phyloP scores from a whole-genome alignment of 2,888 invertebrate genomes.

The Orthonevra nobilis region DNA sequence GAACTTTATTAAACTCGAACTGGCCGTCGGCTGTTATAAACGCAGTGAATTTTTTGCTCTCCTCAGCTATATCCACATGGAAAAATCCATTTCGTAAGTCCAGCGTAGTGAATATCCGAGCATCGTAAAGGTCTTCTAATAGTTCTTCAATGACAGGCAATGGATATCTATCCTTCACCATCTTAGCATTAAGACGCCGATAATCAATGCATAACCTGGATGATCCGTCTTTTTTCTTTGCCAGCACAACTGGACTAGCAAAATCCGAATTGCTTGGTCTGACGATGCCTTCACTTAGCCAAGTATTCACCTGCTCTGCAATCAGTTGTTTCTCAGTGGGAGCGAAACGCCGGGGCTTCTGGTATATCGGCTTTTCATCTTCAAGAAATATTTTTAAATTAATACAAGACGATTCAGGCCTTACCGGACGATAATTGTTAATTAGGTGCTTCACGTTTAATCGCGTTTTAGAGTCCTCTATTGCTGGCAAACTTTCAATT shows the following conservation, averaged over 20 bases:
- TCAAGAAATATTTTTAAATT: not conserved
- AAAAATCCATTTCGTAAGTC: conserved; percentile 41
- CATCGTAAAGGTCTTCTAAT: conserved; percentile 66
- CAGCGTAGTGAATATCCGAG: conserved; percentile 71
- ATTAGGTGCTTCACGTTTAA: not conserved
- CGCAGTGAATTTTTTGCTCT: conserved; percentile 73
- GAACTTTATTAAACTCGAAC: conserved; percentile 76
- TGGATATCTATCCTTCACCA: too few species aligned
- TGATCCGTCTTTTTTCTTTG: not conserved
- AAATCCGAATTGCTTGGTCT: not conserved
- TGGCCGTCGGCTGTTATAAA: conserved; percentile 77
- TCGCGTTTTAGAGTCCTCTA: not conserved
- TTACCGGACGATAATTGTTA: conserved; percentile 1
- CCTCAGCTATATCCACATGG: not conserved
- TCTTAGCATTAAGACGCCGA: too few species aligned
- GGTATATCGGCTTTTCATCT: not conserved
- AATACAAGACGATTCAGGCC: too few species aligned
- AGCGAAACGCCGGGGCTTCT: conserved; percentile 1
- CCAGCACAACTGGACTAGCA: too few species aligned
- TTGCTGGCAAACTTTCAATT: not conserved
- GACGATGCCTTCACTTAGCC: not conserved
- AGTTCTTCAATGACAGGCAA: conserved; percentile 33
- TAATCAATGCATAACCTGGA: conserved; percentile 45
- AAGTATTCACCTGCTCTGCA: not conserved
- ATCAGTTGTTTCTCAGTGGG: not conserved